A percentile compares a stretch with the other conserved stretches of the same genome.
Conservation (phyloP, 2,797 vertebrate species). For the Limnodromus scolopaceus region DNA sequence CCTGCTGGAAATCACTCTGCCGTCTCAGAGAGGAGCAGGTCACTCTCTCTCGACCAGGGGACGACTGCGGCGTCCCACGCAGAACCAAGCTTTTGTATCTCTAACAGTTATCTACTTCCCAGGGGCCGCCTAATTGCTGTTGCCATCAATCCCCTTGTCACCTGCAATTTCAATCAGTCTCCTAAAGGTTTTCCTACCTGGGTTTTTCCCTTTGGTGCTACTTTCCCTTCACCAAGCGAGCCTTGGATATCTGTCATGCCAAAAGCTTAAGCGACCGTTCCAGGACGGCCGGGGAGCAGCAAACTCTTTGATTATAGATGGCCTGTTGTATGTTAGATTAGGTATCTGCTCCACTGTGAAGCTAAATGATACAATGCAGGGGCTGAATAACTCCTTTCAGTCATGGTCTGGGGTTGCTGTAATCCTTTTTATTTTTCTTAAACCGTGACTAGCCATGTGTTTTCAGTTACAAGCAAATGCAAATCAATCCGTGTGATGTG, state of each 20-base stretch:
- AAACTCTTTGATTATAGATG: slow-evolving; percentile 71
- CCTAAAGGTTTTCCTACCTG: slow-evolving; percentile 78
- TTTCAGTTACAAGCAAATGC: slow-evolving; percentile 67
- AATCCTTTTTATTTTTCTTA: slow-evolving; percentile 69
- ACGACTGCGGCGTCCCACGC: slow-evolving; percentile 60
- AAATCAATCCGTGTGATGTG: slow-evolving; percentile 53
- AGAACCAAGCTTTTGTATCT: slow-evolving; percentile 71
- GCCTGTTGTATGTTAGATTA: slow-evolving; percentile 74
- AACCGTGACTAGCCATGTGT: slow-evolving; percentile 45
- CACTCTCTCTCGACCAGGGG: slow-evolving; percentile 70
- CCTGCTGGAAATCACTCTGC: slow-evolving; percentile 55
- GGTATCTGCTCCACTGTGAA: slow-evolving; percentile 71
- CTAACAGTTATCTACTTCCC: slow-evolving; percentile 79
- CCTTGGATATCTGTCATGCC: slow-evolving; percentile 50
- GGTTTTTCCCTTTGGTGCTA: slow-evolving; percentile 63
- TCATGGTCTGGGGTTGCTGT: slow-evolving; percentile 61
- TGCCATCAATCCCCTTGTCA: slow-evolving; percentile 65
- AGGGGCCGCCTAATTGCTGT: slow-evolving; percentile 78
- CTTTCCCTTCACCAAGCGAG: neutral
- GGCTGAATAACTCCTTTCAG: slow-evolving; percentile 67
- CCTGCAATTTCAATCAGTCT: slow-evolving; percentile 84
- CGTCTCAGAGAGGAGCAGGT: slow-evolving; percentile 51
- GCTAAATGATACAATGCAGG: slow-evolving; percentile 58
- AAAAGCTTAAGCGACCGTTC: slow-evolving; percentile 33
- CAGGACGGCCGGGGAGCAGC: slow-evolving; percentile 52